Conservation (phyloP, 37 sponge, comb jelly and placozoan species). For the Halisarca cf. caerulea region DNA sequence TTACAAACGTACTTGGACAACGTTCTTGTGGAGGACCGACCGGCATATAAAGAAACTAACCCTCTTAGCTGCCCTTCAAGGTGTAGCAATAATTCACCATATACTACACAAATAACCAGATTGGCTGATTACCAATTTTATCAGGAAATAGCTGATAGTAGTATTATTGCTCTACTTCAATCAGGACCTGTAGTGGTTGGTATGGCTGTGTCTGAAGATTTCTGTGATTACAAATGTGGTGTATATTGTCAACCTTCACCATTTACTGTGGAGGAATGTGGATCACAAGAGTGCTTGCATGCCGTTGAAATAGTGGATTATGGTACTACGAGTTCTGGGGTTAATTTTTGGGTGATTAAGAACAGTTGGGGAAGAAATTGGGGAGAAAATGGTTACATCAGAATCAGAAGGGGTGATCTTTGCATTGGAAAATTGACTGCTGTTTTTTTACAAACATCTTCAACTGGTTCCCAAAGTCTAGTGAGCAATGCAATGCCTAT, state of each 20-base stretch:
- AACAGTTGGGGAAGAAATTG: conserved; percentile 23
- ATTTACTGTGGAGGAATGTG: not conserved
- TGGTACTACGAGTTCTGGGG: not conserved
- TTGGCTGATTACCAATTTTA: not conserved
- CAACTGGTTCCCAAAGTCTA: too few species aligned
- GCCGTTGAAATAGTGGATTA: conserved; percentile 33
- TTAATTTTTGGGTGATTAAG: conserved; percentile 25
- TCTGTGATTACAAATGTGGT: not conserved
- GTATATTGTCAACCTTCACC: not conserved
- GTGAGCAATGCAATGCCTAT: too few species aligned
- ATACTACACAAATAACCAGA: not conserved
- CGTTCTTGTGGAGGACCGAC: not conserved
- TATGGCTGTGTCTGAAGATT: not conserved
- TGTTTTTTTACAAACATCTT: too few species aligned
- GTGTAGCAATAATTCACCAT: not conserved
- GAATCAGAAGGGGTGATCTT: not conserved
- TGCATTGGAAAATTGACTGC: too few species aligned
- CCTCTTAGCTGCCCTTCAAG: not conserved
- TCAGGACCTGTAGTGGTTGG: conserved; percentile 7
- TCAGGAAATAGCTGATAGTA: not conserved
- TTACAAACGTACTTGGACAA: too few species aligned
- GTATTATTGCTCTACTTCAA: not conserved
- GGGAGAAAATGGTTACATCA: conserved; percentile 26
- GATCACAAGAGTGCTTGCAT: not conserved
- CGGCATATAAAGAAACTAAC: not conserved